Conservation (phyloP, 64 coral and sea anemone genomes). For the Stichodactyla helianthus region DNA sequence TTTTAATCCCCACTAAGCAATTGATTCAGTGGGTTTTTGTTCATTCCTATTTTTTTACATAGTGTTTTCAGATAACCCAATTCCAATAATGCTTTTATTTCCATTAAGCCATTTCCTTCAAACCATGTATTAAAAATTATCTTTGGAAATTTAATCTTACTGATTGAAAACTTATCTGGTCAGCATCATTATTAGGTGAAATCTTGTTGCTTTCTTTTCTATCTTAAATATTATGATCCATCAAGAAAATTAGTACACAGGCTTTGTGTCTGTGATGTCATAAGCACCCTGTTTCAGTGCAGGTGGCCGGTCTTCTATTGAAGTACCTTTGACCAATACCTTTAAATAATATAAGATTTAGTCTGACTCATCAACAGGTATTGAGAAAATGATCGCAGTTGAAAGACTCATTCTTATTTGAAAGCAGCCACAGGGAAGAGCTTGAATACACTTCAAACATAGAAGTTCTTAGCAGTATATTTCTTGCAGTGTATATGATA, state of each 20-base stretch:
- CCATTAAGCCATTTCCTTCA: background rate
- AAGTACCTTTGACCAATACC: slow-evolving; percentile 13
- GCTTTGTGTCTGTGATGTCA: slow-evolving; percentile 7
- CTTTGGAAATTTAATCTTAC: background rate
- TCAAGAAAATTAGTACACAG: background rate
- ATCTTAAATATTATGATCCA: background rate
- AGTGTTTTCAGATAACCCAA: too few species aligned
- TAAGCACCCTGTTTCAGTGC: background rate
- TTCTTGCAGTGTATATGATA: background rate
- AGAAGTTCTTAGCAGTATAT: background rate
- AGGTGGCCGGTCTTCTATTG: background rate
- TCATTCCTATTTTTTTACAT: background rate
- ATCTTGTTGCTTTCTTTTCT: background rate
- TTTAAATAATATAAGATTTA: slow-evolving; percentile 17
- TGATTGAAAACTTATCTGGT: background rate
- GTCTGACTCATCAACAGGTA: slow-evolving; percentile 14
- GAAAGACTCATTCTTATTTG: background rate
- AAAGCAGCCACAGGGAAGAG: background rate
- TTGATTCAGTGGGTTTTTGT: background rate
- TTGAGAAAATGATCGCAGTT: background rate
- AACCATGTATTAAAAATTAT: background rate
- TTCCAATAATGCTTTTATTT: background rate
- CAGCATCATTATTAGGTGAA: background rate
- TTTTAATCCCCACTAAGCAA: background rate
- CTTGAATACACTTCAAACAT: background rate